phyloP scores from a whole-genome alignment of 1,140 invertebrate genomes.

The Drosophila biarmipes region DNA sequence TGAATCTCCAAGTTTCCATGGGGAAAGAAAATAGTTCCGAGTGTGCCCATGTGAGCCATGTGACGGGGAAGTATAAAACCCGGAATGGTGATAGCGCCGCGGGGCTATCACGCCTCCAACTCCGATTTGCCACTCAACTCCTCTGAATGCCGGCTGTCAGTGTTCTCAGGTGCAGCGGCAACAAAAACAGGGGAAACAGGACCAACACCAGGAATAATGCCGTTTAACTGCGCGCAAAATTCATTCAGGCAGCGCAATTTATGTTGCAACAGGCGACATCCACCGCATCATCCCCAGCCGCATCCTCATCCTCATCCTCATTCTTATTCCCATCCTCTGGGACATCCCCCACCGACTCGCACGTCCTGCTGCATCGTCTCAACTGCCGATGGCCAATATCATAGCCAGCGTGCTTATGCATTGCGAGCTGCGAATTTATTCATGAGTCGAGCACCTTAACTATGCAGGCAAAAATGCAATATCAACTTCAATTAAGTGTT shows the following conservation, averaged over 20 bases:
- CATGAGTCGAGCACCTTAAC: constrained; percentile 35
- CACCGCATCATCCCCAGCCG: constrained; percentile 33
- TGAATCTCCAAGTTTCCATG: too few relatives aligned
- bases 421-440: constrained; percentile 43
- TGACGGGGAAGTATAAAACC: constrained; percentile 38
- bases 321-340: neutral
- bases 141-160: constrained; percentile 61
- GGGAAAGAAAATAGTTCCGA: neutral
- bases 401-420: constrained; percentile 47
- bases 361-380: constrained; percentile 5
- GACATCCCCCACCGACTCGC: neutral
- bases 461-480: constrained; percentile 30
- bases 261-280: constrained; percentile 72
- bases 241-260: constrained; percentile 70
- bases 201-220: constrained; percentile 47
- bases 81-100: constrained; percentile 31
- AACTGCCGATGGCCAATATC: constrained; percentile 55
- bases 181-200: constrained; percentile 6
- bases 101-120: constrained; percentile 23
- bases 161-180: constrained; percentile 72
- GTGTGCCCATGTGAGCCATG: neutral
- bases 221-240: constrained; percentile 73
- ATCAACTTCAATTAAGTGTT: constrained; percentile 37
- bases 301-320: neutral
- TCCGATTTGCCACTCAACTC: constrained; percentile 17